These are phyloP conservation scores for Sus scrofa DNA, from an alignment of 2,113 vertebrate genomes.

Conservation along the genomic window T2T-Sscrofa CM000825.6:26355001-26355500, in stretches of 20 bases:
- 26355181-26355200: too few relatives aligned
- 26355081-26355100: rapidly evolving
- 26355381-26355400: neutral
- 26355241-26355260: neutral
- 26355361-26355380: neutral
- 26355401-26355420: neutral
- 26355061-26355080: rapidly evolving
- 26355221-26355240: neutral
- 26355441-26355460: neutral
- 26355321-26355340: neutral
- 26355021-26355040: slow-evolving; percentile 23
- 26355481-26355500: too few relatives aligned
- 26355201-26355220: neutral
- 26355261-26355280: neutral
- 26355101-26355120: rapidly evolving
- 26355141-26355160: neutral
- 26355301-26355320: neutral
- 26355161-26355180: rapidly evolving
- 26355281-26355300: neutral
- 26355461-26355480: neutral
- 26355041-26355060: neutral
- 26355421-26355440: neutral
- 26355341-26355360: neutral
- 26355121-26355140: rapidly evolving
- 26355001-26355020: too few relatives aligned